These are phyloP conservation scores for Morpho achilles DNA, from an alignment of 2,888 invertebrate genomes.

Conservation along the genomic window DNA sequence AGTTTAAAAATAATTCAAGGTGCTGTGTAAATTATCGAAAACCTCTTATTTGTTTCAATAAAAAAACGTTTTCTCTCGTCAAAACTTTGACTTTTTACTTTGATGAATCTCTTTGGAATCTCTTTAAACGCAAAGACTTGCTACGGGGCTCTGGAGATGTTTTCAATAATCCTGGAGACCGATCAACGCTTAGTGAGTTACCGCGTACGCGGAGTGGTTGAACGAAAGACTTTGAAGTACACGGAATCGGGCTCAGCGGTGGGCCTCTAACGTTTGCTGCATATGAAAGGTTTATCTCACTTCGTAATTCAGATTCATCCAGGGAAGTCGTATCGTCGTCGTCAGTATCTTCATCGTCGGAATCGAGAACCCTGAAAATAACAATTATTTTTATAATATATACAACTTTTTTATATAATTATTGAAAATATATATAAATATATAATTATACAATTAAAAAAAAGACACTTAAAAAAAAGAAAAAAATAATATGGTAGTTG, in stretches of 20 bases:
- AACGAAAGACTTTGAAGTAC: conserved; percentile 36
- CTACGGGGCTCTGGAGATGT: conserved; percentile 56
- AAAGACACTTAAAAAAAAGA: too few relatives aligned
- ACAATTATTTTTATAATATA: too few relatives aligned
- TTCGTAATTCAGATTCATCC: conserved; percentile 48
- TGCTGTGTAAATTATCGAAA: too few relatives aligned
- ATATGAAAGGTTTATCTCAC: conserved; percentile 43
- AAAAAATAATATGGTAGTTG: too few relatives aligned
- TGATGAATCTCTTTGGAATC: conserved; percentile 21
- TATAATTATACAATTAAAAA: too few relatives aligned
- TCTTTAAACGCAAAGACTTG: conserved; percentile 64
- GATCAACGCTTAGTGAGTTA: conserved; percentile 57
- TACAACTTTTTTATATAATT: too few relatives aligned
- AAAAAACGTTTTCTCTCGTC: too few relatives aligned
- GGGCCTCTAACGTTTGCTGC: conserved; percentile 48
- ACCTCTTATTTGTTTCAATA: too few relatives aligned
- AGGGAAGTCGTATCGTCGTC: conserved; percentile 48
- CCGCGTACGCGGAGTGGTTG: conserved; percentile 53
- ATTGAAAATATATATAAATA: too few relatives aligned
- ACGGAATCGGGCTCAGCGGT: conserved; percentile 40
- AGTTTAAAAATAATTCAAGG: too few relatives aligned
- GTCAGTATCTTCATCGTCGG: conserved; percentile 43
- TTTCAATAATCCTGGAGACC: conserved; percentile 45
- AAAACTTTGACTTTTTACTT: not conserved
- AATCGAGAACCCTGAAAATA: conserved; percentile 45